These are phyloP conservation scores for Lanius ludovicianus DNA, from an alignment of 2,113 vertebrate genomes.

Conservation along the genomic window DNA sequence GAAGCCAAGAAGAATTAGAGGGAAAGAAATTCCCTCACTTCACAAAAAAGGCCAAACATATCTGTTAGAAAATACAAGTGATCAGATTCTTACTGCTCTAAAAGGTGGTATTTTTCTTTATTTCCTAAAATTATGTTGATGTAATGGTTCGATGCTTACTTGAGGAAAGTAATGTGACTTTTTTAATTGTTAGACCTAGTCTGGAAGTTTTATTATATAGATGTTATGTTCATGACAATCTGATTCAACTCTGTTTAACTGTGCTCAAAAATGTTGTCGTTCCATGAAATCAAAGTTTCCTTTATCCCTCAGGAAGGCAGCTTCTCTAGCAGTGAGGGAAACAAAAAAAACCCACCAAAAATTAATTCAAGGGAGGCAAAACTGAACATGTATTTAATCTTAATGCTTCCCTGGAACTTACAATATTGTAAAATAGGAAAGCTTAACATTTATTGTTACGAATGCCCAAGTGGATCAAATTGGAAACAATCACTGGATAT, in stretches of 20 bases:
- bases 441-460: not conserved
- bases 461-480: not conserved
- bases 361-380: not conserved
- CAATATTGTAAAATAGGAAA: conserved; percentile 31
- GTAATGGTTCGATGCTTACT: not conserved
- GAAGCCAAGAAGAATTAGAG: not conserved
- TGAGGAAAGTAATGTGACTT: not conserved
- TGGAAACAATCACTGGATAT: conserved; percentile 24
- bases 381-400: not conserved
- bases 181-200: not conserved
- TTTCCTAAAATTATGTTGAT: not conserved
- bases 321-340: not conserved
- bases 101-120: not conserved
- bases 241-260: not conserved
- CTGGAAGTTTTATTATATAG: not conserved
- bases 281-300: not conserved
- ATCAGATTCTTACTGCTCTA: not conserved
- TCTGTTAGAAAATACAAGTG: not conserved
- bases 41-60: not conserved
- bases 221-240: not conserved
- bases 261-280: not conserved
- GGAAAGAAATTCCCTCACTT: not conserved
- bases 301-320: not conserved
- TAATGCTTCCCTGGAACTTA: not conserved
- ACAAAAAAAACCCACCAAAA: not conserved